Conservation (phyloP, 2,113 vertebrate genomes). For the Meleagris gallopavo region DNA sequence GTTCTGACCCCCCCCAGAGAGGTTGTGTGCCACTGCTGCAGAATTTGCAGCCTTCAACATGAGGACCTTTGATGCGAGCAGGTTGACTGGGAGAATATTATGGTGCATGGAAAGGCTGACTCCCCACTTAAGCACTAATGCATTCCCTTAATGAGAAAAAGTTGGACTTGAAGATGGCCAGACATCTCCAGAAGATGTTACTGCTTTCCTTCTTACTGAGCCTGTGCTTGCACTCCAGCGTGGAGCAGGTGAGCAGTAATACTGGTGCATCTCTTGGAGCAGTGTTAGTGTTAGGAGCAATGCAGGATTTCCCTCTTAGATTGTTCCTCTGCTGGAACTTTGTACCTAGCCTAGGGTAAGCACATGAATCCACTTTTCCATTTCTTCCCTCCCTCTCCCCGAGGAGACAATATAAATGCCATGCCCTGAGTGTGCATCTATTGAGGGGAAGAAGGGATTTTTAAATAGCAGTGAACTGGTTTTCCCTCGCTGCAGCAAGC, state of each 20-base stretch:
- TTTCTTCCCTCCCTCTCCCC: background rate
- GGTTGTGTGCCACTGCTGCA: background rate
- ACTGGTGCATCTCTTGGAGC: background rate
- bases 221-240: background rate
- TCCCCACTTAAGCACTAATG: background rate
- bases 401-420: slow-evolving; percentile 5
- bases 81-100: background rate
- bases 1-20: background rate
- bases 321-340: background rate
- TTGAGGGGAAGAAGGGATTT: background rate
- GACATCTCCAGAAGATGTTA: background rate
- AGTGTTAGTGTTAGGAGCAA: background rate
- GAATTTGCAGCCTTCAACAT: slow-evolving; percentile 1
- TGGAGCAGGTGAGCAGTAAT: background rate
- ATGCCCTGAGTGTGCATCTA: background rate
- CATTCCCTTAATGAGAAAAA: accelerated
- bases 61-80: background rate
- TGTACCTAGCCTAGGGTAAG: background rate
- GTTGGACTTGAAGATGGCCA: background rate
- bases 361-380: background rate
- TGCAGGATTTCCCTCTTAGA: background rate
- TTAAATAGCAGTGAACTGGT: background rate
- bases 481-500: slow-evolving; percentile 13
- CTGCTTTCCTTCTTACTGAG: background rate
- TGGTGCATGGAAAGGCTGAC: background rate